Evolutionary conservation across 2,113 vertebrate genomes (phyloP).

Genomic region (Pituophis catenifer): DNA sequence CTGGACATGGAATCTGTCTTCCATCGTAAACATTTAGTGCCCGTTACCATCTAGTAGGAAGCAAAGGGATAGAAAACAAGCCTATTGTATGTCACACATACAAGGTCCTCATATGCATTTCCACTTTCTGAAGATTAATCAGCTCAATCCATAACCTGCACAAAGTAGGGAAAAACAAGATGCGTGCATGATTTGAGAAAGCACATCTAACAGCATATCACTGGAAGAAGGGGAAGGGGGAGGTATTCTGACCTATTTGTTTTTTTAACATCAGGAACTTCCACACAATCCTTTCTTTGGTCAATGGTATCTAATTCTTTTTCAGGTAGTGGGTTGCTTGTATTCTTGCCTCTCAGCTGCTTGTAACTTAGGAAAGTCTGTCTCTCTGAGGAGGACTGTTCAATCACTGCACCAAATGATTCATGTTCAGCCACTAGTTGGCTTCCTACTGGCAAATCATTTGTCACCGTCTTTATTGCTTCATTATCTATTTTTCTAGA

Average conservation of each 20-base stretch:
- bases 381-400: neutral
- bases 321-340: neutral
- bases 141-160: neutral
- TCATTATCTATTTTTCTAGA: neutral
- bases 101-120: neutral
- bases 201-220: neutral
- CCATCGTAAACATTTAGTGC: neutral
- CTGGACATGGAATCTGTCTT: neutral
- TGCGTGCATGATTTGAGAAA: neutral
- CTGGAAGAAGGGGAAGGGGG: neutral
- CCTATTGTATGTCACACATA: neutral
- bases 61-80: neutral
- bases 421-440: constrained; percentile 25
- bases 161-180: too few relatives aligned
- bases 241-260: neutral
- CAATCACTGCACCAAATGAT: neutral
- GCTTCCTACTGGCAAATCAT: constrained; percentile 11
- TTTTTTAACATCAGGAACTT: neutral
- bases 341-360: neutral
- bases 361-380: neutral
- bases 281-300: neutral
- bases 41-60: constrained; percentile 71
- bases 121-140: neutral
- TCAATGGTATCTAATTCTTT: fast-evolving
- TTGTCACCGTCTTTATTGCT: constrained; percentile 3